Evolutionary conservation across 2,113 vertebrate species (phyloP).

Genomic region (Panthera uncia): DNA sequence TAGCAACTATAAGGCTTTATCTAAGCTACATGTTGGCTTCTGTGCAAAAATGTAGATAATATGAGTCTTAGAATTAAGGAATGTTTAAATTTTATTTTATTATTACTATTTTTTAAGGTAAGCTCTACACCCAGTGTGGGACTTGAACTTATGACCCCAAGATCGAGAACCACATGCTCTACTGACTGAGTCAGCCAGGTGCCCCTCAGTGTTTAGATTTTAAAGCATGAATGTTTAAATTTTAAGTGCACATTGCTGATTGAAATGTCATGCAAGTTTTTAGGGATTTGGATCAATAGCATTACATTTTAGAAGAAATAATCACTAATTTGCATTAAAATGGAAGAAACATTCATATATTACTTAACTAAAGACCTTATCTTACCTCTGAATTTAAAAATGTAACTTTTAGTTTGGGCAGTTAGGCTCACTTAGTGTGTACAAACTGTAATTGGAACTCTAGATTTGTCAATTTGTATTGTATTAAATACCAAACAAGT

Average conservation of each 20-base stretch:
- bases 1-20: neutral
- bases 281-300: constrained; percentile 32
- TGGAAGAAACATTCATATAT: neutral
- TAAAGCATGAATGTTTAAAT: neutral
- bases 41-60: constrained; percentile 9
- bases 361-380: neutral
- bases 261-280: neutral
- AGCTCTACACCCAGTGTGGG: neutral
- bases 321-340: neutral
- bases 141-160: neutral
- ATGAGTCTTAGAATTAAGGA: neutral
- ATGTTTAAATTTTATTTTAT: constrained; percentile 7
- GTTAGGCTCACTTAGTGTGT: neutral
- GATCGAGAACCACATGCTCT: neutral
- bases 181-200: neutral
- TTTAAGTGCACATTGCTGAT: constrained; percentile 5
- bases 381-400: neutral
- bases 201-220: neutral
- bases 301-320: constrained; percentile 41
- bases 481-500: neutral
- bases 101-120: neutral
- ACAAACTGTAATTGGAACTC: neutral
- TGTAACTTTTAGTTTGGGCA: neutral
- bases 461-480: neutral
- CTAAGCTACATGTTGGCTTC: neutral